A percentile compares a stretch with the other conserved stretches of the same genome.
phyloP scores from a whole-genome alignment of 2,113 vertebrate species.

The Talpa occidentalis region DNA sequence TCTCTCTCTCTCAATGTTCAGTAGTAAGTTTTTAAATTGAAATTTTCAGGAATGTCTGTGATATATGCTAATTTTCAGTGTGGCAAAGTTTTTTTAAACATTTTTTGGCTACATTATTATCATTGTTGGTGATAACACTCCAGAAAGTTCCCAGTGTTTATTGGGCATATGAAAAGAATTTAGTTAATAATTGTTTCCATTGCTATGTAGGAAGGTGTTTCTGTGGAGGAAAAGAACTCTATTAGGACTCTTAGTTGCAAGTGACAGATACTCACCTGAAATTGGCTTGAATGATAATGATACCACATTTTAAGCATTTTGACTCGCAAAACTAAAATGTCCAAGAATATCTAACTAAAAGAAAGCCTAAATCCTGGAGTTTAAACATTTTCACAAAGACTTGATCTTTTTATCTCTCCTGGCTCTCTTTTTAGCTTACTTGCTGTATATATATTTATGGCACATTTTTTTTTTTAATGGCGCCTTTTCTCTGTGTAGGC shows the following conservation, averaged over 20 bases:
- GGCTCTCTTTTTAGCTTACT: not conserved
- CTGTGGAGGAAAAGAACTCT: not conserved
- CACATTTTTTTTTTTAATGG: too few species aligned
- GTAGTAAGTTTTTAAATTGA: not conserved
- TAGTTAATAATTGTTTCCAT: not conserved
- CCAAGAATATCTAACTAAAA: not conserved
- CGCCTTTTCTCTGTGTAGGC: not conserved
- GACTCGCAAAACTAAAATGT: not conserved
- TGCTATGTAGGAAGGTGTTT: not conserved
- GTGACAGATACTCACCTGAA: not conserved
- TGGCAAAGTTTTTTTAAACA: not conserved
- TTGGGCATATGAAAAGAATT: not conserved
- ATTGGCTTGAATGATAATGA: not conserved
- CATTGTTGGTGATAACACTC: not conserved
- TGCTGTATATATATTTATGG: not conserved
- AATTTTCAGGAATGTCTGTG: not conserved
- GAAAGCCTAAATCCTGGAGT: not conserved
- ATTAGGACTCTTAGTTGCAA: slow-evolving; percentile 2
- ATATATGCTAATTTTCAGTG: not conserved
- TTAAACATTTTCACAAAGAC: slow-evolving; percentile 19
- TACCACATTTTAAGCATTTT: slow-evolving; percentile 6
- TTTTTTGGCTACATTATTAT: not conserved
- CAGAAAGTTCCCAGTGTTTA: not conserved
- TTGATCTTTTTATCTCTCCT: not conserved
- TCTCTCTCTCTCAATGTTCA: not conserved